phyloP scores from a whole-genome alignment of 2,797 vertebrate genomes.

The Labeo calbasu region DNA sequence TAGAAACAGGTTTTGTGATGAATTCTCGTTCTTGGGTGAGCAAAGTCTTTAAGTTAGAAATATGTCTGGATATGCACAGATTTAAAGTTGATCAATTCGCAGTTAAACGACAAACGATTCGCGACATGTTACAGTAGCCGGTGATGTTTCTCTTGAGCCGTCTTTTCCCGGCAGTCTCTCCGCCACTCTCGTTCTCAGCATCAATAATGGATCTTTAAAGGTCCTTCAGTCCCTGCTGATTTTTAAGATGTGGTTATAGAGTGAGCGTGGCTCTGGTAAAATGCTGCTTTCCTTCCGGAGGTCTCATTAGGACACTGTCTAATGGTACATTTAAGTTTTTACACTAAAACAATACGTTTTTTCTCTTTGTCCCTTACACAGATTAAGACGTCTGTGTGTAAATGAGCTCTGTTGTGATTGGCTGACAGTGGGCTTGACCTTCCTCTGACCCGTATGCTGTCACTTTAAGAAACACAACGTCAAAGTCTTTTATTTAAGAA shows the following conservation, averaged over 20 bases:
- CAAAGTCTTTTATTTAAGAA: neutral
- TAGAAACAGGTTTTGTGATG: neutral
- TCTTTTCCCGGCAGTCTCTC: slow-evolving; percentile 2
- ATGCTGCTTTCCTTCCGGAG: neutral
- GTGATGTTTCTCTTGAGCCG: neutral
- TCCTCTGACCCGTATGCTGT: neutral
- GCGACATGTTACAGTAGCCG: neutral
- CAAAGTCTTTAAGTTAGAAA: too few relatives aligned
- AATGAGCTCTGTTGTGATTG: neutral
- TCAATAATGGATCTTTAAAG: neutral
- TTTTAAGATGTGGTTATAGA: slow-evolving; percentile 26
- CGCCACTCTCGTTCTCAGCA: slow-evolving; percentile 26
- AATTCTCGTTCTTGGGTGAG: neutral
- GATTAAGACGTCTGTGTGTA: too few relatives aligned
- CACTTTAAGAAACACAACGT: neutral
- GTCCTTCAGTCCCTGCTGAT: slow-evolving; percentile 22
- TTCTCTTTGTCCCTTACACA: neutral
- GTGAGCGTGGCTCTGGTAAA: neutral
- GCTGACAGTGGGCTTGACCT: neutral
- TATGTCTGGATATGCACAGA: neutral
- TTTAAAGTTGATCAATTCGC: neutral
- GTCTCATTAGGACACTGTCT: slow-evolving; percentile 2
- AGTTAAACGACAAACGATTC: neutral
- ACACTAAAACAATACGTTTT: neutral
- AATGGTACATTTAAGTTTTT: neutral